phyloP scores from a whole-genome alignment of 1,140 invertebrate genomes.

The Bombus difficillimus region DNA sequence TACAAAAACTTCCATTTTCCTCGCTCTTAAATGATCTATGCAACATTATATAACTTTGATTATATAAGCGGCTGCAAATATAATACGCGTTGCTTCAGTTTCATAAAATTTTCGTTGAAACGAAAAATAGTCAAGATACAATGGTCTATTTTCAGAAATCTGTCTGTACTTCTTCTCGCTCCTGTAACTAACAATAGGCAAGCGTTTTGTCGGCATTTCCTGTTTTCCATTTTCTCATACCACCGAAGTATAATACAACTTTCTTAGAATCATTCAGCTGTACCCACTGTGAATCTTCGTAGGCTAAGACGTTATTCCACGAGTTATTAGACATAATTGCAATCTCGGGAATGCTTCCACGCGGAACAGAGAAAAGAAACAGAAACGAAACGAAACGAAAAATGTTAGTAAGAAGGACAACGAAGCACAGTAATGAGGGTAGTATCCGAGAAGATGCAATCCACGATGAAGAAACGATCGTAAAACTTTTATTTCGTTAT shows the following conservation, averaged over 20 bases:
- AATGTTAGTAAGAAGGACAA: slow-evolving; percentile 5
- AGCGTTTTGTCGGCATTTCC: not conserved
- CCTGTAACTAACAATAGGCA: not conserved
- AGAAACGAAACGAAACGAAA: not conserved
- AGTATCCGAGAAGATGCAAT: not conserved
- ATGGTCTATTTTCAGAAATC: no score
- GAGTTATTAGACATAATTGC: slow-evolving; percentile 37
- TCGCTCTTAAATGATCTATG: not conserved
- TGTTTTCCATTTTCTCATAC: not conserved
- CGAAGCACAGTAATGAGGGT: not conserved
- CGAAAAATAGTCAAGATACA: no score
- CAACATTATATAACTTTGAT: no score
- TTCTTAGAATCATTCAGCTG: slow-evolving; percentile 1
- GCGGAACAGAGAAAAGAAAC: not conserved
- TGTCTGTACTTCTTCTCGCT: no score
- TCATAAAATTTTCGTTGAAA: no score
- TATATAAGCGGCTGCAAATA: no score
- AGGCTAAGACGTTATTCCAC: slow-evolving; percentile 6
- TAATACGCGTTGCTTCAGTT: no score
- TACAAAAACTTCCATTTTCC: not conserved
- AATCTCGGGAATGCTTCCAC: slow-evolving; percentile 6
- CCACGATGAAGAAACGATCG: not conserved
- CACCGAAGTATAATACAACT: not conserved
- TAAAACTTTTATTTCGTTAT: not conserved
- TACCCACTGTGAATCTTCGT: slow-evolving; percentile 8